Evolutionary conservation across 2,888 invertebrate species (phyloP).

Genomic region (Danaus chrysippus): DNA sequence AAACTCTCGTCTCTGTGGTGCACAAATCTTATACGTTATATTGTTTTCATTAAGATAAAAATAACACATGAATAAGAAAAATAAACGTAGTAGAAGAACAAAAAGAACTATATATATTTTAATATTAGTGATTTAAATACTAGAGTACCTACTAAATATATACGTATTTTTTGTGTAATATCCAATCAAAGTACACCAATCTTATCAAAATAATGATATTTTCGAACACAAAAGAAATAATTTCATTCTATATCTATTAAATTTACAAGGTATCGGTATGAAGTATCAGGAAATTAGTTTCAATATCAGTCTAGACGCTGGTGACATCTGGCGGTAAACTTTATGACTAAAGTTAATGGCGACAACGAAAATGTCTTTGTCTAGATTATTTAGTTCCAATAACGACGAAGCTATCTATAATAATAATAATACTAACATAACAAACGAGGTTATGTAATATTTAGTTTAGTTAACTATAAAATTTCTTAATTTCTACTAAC

Average conservation of each 20-base stretch:
- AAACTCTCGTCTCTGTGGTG: no score
- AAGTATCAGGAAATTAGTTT: conserved; percentile 24
- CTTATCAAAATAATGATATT: no score
- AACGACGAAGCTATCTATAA: not conserved
- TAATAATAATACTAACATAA: not conserved
- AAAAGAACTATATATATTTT: not conserved
- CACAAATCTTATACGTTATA: no score
- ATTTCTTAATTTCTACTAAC: no score
- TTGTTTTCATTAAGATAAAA: no score
- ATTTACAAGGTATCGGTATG: not conserved
- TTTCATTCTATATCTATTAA: not conserved
- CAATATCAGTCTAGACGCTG: conserved; percentile 37
- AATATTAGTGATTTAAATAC: not conserved
- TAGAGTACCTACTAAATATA: no score
- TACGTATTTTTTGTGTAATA: no score
- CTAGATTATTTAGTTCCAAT: not conserved
- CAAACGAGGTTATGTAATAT: no score
- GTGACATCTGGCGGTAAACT: conserved; percentile 34
- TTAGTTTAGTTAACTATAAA: no score
- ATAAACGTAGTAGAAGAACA: not conserved
- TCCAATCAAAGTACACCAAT: no score
- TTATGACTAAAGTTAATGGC: conserved; percentile 8
- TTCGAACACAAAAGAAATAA: no score
- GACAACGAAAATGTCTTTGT: not conserved
- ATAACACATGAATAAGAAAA: no score